phyloP scores from a whole-genome alignment of 2,113 vertebrate genomes.

The Pycnonotus jocosus region DNA sequence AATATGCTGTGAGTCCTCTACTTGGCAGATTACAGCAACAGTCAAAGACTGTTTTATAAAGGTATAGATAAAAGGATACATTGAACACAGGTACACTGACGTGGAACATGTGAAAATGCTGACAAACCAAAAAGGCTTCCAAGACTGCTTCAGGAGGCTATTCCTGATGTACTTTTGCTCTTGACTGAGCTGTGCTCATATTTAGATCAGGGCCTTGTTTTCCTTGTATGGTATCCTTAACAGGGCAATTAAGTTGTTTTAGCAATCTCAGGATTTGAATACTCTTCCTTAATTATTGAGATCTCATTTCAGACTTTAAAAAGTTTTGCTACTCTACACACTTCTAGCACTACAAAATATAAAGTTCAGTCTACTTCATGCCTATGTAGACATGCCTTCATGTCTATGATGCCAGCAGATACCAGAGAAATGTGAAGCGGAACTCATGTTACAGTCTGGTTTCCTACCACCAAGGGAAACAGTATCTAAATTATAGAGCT shows the following conservation, averaged over 20 bases:
- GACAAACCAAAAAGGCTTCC: not conserved
- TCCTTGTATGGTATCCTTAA: not conserved
- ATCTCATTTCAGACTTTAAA: not conserved
- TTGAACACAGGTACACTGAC: not conserved
- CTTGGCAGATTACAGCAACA: not conserved
- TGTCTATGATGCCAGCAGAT: not conserved
- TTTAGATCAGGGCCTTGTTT: not conserved
- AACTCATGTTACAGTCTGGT: not conserved
- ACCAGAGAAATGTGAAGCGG: not conserved
- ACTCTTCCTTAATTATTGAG: not conserved
- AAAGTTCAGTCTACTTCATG: not conserved
- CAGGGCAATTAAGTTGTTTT: not conserved
- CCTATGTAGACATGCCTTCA: too few species aligned
- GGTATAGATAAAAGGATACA: not conserved
- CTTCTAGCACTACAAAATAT: not conserved
- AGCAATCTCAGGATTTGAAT: not conserved
- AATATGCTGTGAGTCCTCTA: not conserved
- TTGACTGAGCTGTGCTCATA: not conserved
- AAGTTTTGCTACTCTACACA: not conserved
- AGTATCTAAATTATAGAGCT: not conserved
- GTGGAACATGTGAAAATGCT: not conserved
- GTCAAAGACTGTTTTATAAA: not conserved
- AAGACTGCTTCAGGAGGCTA: not conserved
- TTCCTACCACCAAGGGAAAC: not conserved
- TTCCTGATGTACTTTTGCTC: not conserved